These are phyloP conservation scores for Bhutanitis thaidina DNA, from an alignment of 2,888 invertebrate genomes.

Conservation along the genomic window DNA sequence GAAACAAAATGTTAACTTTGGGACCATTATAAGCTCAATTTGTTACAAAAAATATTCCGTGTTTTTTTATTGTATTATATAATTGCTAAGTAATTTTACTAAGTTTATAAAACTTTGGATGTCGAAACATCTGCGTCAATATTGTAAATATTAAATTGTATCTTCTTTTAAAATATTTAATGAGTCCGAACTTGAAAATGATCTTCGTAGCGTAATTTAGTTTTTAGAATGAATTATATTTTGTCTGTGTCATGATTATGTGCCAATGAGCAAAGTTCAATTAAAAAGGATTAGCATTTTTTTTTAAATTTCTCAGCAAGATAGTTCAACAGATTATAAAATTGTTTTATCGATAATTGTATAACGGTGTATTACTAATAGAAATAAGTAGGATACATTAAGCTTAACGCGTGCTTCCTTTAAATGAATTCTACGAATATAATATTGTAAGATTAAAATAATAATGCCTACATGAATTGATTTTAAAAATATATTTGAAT, in stretches of 20 bases:
- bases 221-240: constrained; percentile 33
- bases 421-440: constrained; percentile 42
- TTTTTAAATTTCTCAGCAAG: constrained; percentile 24
- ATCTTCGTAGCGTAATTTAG: constrained; percentile 61
- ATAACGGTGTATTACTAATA: constrained; percentile 17
- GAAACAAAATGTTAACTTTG: constrained; percentile 31
- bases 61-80: constrained; percentile 48
- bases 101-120: constrained; percentile 47
- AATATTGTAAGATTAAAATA: constrained; percentile 20
- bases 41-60: constrained; percentile 40
- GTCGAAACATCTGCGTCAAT: constrained; percentile 37
- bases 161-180: constrained; percentile 39
- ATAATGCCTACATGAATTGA: not conserved
- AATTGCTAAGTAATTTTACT: constrained; percentile 34
- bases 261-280: constrained; percentile 65
- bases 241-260: constrained; percentile 68
- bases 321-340: not conserved
- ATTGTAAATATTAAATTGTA: constrained; percentile 48
- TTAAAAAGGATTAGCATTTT: constrained; percentile 23
- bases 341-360: constrained; percentile 1
- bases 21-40: constrained; percentile 59
- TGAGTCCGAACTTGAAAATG: constrained; percentile 48
- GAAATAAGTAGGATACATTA: constrained; percentile 45
- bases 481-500: constrained; percentile 21
- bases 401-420: constrained; percentile 71